Percentiles rank a stretch among this genome's conserved stretches.
These are phyloP conservation scores for Oscheius sp. DNA, from an alignment of 2,888 invertebrate genomes.

Conservation along the genomic window DNA sequence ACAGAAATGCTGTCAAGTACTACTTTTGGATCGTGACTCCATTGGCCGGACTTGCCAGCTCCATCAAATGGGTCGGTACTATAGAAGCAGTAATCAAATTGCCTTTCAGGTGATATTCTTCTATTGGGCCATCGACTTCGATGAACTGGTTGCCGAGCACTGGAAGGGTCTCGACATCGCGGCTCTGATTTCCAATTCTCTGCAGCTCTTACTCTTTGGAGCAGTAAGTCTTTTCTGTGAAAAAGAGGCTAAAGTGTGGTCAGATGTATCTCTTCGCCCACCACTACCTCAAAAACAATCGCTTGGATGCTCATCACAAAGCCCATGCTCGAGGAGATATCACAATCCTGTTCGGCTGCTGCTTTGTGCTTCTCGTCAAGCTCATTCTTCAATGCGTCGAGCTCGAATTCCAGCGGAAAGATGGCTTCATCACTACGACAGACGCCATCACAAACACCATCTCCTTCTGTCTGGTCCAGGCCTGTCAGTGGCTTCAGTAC, in stretches of 20 bases:
- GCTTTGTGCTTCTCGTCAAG: constrained; percentile 65
- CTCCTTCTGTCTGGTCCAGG: constrained; percentile 54
- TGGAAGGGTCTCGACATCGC: constrained; percentile 63
- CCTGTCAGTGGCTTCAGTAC: constrained; percentile 65
- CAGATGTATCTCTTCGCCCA: constrained; percentile 63
- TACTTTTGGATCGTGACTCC: constrained; percentile 56
- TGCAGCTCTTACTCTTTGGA: constrained; percentile 62
- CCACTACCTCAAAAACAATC: constrained; percentile 51
- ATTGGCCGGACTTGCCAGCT: constrained; percentile 49
- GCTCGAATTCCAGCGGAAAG: constrained; percentile 59
- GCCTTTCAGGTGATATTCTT: constrained; percentile 51
- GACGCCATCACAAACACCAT: constrained; percentile 55
- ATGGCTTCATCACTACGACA: constrained; percentile 52
- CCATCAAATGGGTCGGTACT: constrained; percentile 60
- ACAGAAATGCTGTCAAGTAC: constrained; percentile 38
- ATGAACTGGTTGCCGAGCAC: constrained; percentile 60
- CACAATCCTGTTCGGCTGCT: constrained; percentile 69
- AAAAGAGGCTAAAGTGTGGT: neutral
- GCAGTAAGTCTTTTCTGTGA: constrained; percentile 41
- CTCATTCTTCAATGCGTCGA: constrained; percentile 58
- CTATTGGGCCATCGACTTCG: constrained; percentile 71
- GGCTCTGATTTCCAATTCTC: constrained; percentile 52
- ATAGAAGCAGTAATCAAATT: too few relatives aligned
- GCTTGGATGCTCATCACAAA: constrained; percentile 71
- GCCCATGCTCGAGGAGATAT: constrained; percentile 71